Base-by-base conservation (phyloP, 2,113 vertebrate genomes). In the Aspiorhynchus laticeps region DNA sequence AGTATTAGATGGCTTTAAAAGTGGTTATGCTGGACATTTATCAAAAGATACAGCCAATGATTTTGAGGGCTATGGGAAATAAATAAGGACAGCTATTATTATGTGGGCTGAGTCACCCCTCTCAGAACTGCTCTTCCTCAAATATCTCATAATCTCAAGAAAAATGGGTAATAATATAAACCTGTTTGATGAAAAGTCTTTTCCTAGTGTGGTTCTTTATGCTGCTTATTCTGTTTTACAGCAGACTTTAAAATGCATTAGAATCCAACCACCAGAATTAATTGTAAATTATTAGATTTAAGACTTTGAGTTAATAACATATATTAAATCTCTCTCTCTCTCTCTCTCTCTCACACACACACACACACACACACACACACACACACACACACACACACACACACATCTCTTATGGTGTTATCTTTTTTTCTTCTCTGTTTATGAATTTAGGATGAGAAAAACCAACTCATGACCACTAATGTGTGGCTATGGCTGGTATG, bases 391-490 rank as follows among this genome's bases (percentile, higher is more conserved):
- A 51, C 14, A 51, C 15, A 51, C 24, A 69, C 17, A 38, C 1
- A 8, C 31, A 78, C 17, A 53, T 11, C n/a, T 11, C 8, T 78
- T 73, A 46, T 81, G 33, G 81, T 26, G 73, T 65, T 82, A 26
- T 83, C 7, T 56, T 53, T 77, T n/a, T 53, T 31, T 87, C 71
- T 83, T 26, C 79, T 69, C 71, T 17, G 59, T 3, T 88, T 9
- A 33, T 86, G 81, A 38, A 84, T 87, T 85, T 88, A 99, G 98
- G 98, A 99, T 95, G 97, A 99, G 91, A 99, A 99, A 94, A 99
- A 99, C 89, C 97, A 99, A 88, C 93, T 99, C 76, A 99, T 99
- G 98, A 98, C 98, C 24, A 99, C 98, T 5, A 99, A 99, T 0
- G 97, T 99, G 63, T 99, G 98, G 98, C 94, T 99, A 1, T 91